Percentiles rank a stretch among this genome's conserved stretches.
These are phyloP conservation scores for Botrylloides violaceus DNA, from an alignment of 23 tunicate species.

Conservation along the genomic window DNA sequence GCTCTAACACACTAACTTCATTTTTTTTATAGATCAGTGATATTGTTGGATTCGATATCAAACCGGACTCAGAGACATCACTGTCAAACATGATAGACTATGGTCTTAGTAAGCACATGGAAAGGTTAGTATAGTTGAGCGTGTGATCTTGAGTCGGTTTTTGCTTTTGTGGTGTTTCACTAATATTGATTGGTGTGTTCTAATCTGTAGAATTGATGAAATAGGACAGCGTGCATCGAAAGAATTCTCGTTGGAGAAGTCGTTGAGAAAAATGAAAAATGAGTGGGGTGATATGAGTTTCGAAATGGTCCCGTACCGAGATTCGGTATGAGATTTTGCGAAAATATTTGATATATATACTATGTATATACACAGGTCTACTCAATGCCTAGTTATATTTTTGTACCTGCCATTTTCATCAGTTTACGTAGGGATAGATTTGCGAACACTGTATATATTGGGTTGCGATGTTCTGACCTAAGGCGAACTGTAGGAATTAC, in stretches of 20 bases:
- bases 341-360: too few relatives aligned
- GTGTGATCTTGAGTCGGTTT: neutral
- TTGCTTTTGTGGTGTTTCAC: too few relatives aligned
- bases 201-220: conserved; percentile 50
- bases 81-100: conserved; percentile 85
- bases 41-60: conserved; percentile 85
- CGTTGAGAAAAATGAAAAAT: conserved; percentile 71
- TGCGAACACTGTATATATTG: too few relatives aligned
- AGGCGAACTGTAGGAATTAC: too few relatives aligned
- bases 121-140: conserved; percentile 53
- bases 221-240: conserved; percentile 82
- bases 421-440: too few relatives aligned
- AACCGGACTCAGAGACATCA: conserved; percentile 90
- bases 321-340: conserved; percentile 76
- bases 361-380: too few relatives aligned
- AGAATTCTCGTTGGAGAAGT: conserved; percentile 84
- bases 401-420: too few relatives aligned
- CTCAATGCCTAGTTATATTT: too few relatives aligned
- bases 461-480: too few relatives aligned
- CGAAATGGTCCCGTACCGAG: conserved; percentile 70
- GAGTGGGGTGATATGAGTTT: conserved; percentile 90
- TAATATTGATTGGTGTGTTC: neutral
- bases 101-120: conserved; percentile 71
- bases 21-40: conserved; percentile 75
- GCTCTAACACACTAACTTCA: too few relatives aligned